phyloP scores from a whole-genome alignment of 2,797 vertebrate genomes.

The Xenentodon cancila region DNA sequence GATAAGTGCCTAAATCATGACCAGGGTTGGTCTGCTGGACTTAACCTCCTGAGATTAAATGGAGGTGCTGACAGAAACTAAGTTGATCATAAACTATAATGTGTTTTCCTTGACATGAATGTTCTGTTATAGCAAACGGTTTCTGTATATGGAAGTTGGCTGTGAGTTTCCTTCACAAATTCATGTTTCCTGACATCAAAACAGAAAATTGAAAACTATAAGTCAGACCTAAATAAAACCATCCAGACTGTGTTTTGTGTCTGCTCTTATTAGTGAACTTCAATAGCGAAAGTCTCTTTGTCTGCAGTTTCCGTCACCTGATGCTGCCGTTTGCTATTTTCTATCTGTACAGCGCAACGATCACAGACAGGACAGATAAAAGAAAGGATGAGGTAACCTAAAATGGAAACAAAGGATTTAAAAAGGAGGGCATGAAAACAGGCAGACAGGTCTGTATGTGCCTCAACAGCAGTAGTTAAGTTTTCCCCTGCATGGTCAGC shows the following conservation, averaged over 20 bases:
- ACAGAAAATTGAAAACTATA: conserved; percentile 8
- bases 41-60: conserved; percentile 17
- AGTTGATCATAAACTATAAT: conserved; percentile 14
- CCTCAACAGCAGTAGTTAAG: conserved; percentile 53
- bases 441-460: conserved; percentile 18
- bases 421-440: conserved; percentile 14
- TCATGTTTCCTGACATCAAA: conserved; percentile 15
- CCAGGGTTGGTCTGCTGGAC: neutral
- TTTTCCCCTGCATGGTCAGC: conserved; percentile 57
- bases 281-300: too few relatives aligned
- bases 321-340: neutral
- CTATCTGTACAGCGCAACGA: neutral
- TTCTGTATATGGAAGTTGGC: neutral
- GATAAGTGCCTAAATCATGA: conserved; percentile 29
- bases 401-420: conserved; percentile 21
- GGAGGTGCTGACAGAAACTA: conserved; percentile 2
- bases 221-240: conserved; percentile 18
- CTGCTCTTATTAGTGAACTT: too few relatives aligned
- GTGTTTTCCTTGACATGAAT: conserved; percentile 18
- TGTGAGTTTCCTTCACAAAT: neutral
- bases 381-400: conserved; percentile 16
- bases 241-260: conserved; percentile 4
- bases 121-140: conserved; percentile 18
- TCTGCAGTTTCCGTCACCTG: conserved; percentile 1
- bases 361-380: conserved; percentile 17